Evolutionary conservation across 1,140 invertebrate genomes (phyloP).

Genomic region (Bombus polaris): DNA sequence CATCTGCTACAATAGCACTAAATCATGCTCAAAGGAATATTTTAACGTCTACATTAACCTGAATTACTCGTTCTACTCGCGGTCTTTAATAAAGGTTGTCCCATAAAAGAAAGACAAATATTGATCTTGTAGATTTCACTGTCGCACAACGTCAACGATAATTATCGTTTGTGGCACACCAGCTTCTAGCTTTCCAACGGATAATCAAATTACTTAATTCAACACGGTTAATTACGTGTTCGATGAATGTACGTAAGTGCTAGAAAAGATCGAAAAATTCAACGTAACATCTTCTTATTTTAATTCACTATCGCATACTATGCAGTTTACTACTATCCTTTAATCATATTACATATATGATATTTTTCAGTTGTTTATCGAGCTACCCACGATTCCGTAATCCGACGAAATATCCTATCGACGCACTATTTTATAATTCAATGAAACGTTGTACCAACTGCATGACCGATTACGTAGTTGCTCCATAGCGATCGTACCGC

Average conservation of each 20-base stretch:
- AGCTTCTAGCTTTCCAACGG: no score
- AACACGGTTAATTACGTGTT: no score
- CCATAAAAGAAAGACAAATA: neutral
- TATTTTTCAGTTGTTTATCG: no score
- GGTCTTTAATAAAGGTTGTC: neutral
- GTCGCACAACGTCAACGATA: neutral
- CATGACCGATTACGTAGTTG: conserved; percentile 14
- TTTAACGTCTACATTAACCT: conserved; percentile 11
- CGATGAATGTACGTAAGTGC: no score
- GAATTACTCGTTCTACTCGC: neutral
- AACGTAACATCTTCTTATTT: no score
- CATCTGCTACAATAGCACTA: neutral
- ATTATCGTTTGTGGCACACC: neutral
- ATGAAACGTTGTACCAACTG: neutral
- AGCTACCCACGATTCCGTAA: no score
- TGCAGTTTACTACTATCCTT: no score
- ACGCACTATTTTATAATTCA: no score
- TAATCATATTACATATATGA: no score
- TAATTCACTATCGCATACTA: accelerated
- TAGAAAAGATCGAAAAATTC: no score
- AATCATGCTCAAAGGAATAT: conserved; percentile 5
- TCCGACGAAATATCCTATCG: no score
- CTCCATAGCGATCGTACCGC: neutral
- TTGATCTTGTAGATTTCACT: neutral
- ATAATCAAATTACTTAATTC: no score